Base-by-base conservation (phyloP, 2,113 vertebrate genomes). In the Acrocephalus arundinaceus region DNA sequence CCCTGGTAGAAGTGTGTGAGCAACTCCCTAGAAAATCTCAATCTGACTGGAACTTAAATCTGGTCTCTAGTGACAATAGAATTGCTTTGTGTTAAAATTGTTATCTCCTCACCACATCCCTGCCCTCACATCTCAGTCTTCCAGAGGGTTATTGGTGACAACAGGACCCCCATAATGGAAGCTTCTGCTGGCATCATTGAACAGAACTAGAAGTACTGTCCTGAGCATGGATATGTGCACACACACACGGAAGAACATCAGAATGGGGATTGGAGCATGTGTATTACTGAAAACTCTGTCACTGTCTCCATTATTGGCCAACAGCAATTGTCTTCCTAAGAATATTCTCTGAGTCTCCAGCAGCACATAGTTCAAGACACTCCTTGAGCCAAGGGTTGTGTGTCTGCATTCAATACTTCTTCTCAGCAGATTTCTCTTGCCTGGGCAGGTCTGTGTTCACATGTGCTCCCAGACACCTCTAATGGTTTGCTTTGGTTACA, bases 401-500 rank as follows among this genome's bases (percentile, higher is more conserved):
- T 45, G 45, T 81, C 66, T 67, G 89, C 51, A 19, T 37, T 79
- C 52, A 52, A 2, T 55, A 33, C 48, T 45, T 55, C 30, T 28
- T 81, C 61, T 67, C 39, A 61, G 37, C 33, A 72, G n/a, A 28
- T 67, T 75, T 82, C 52, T 74, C 21, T 82, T 78, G 57, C 43
- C 33, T 67, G 0, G 15, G 31, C 31, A 12, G 49, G 43, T 28
- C 28, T 48, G 30, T 43, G 23, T 23, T 80, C 20, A 7, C 11
- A 18, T 57, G 58, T 73, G 62, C 49, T 85, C 54, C 83, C n/a
- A 73, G 3, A 71, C 27, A 12, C 13, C 22, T 77, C 76, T 93
- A 67, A 94, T 77, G 35, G 75, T n/a, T 75, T 81, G 3, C 21
- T 85, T 95, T 89, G 65, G 4, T 96, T 98, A 54, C 91, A 98